phyloP scores from a whole-genome alignment of 2,797 vertebrate species.

The Orestias chungarensis region DNA sequence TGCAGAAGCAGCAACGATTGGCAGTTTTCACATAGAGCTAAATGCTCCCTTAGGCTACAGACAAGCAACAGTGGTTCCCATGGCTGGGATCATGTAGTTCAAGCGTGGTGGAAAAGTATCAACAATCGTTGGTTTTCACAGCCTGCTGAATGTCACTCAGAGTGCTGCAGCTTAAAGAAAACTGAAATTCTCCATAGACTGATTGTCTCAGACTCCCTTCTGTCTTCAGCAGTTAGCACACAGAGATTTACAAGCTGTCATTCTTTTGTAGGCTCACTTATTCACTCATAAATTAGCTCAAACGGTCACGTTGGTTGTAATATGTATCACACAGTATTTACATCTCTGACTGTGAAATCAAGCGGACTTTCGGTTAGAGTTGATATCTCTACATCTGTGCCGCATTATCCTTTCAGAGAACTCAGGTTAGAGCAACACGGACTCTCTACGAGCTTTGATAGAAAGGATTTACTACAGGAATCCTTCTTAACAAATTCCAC shows the following conservation, averaged over 20 bases:
- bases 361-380: constrained; percentile 15
- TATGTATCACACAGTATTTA: constrained; percentile 23
- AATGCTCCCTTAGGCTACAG: constrained; percentile 44
- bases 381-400: constrained; percentile 45
- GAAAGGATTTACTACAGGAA: constrained; percentile 11
- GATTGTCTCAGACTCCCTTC: constrained; percentile 30
- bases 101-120: constrained; percentile 30
- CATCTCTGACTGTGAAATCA: constrained; percentile 18
- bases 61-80: constrained; percentile 65
- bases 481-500: constrained; percentile 26
- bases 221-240: constrained; percentile 44
- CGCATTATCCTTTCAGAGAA: constrained; percentile 26
- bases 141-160: constrained; percentile 11
- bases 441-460: constrained; percentile 5
- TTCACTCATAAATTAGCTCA: constrained; percentile 33
- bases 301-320: not conserved
- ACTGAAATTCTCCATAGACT: constrained; percentile 41
- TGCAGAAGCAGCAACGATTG: constrained; percentile 1
- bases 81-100: constrained; percentile 47
- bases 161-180: constrained; percentile 37
- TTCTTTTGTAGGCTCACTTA: constrained; percentile 46
- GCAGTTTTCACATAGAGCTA: constrained; percentile 8
- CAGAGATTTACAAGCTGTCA: constrained; percentile 43
- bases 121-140: constrained; percentile 13
- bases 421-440: constrained; percentile 31